Percentiles rank a stretch among this genome's conserved stretches.
Conservation (phyloP, 92 coral and sea anemone genomes). For the Umimayanthus kanabou region DNA sequence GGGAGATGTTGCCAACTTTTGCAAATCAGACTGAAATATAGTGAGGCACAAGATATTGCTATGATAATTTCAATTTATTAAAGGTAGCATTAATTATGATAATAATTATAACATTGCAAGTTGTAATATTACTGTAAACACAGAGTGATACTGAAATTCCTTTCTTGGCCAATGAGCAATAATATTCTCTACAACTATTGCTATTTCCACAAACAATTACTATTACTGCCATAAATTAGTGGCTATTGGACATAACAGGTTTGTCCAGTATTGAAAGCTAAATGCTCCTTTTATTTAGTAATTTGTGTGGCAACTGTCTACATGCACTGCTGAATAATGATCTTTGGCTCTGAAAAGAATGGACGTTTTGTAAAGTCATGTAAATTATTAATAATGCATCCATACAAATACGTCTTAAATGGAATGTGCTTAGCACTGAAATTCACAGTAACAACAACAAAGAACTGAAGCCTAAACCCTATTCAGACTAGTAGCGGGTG, state of each 20-base stretch:
- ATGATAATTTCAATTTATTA: too few relatives aligned
- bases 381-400: not conserved
- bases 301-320: not conserved
- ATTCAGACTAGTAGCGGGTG: too few relatives aligned
- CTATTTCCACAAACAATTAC: too few relatives aligned
- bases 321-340: conserved; percentile 1
- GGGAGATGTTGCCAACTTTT: too few relatives aligned
- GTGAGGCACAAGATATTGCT: too few relatives aligned
- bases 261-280: not conserved
- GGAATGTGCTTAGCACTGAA: not conserved
- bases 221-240: not conserved
- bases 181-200: too few relatives aligned
- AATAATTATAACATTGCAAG: too few relatives aligned
- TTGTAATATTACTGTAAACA: too few relatives aligned
- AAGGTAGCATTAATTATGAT: too few relatives aligned
- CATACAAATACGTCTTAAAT: not conserved
- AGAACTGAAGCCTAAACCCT: not conserved
- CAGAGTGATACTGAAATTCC: too few relatives aligned
- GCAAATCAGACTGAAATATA: too few relatives aligned
- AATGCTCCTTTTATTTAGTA: not conserved
- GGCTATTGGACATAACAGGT: not conserved
- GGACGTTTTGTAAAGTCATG: not conserved
- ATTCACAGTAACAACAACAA: not conserved
- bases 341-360: not conserved
- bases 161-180: too few relatives aligned